Base-by-base conservation (phyloP, 2,797 vertebrate genomes). In the Sebastes nivosus region DNA sequence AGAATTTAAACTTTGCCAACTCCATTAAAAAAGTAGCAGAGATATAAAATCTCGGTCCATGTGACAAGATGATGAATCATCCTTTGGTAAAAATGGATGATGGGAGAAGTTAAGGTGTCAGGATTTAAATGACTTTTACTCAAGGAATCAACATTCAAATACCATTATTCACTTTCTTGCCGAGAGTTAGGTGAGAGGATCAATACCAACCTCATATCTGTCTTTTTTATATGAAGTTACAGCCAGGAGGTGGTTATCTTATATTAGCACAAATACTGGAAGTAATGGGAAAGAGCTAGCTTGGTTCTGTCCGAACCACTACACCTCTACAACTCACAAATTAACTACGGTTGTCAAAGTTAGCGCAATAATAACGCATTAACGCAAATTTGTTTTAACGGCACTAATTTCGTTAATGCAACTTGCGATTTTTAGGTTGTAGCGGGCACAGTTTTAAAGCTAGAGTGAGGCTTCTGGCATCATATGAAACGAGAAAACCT, bases 1-100 rank as follows among this genome's bases (percentile, higher is more conserved):
- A 71, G 27, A 82, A 75, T 42, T 79, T 29, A 83, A 67, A 42
- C 50, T 55, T 74, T 30, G 14, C n/a, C 42, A 72, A 8, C 67
- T 59, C 32, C 2, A 32, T 71, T 72, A 60, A 72, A 54, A 85
- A 81, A 73, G 52, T 20, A 42, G 34, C 58, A 69, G 38, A 72
- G 29, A 82, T 66, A 18, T 32, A 32, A 52, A 63, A 60, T 58
- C 36, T 42, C n/a, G 0, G 8, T n/a, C 6, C 24, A 22, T 30
- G 18, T 71, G 61, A 38, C 22, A 9, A 72, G 16, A 5, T 55
- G 61, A 67, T 32, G 30, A 32, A 16, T 72, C 36, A n/a, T 42
- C 4, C 22, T 59, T 71, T 63, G 22, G 36, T 14, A 42, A 42
- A 59, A 79, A 5, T 58, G 20, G 8, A 65, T 65, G 36, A 67